These are phyloP conservation scores for Aphelenchoides fujianensis DNA, from an alignment of 1,140 invertebrate species.

Conservation along the genomic window DNA sequence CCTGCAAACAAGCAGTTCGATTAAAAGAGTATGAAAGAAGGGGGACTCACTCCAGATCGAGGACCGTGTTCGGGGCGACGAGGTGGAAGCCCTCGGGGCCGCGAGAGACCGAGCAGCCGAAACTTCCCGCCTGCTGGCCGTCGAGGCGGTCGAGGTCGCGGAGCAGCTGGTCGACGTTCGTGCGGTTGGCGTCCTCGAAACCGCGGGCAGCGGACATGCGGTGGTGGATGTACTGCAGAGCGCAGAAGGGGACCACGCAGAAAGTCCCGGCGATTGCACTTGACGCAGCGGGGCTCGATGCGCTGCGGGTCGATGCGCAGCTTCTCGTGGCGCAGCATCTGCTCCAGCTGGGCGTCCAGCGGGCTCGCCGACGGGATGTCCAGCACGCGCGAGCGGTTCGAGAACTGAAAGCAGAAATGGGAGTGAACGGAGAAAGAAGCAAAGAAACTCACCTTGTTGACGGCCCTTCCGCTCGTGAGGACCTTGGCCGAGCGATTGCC, in stretches of 20 bases:
- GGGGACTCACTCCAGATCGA: no score
- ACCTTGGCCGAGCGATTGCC: not conserved
- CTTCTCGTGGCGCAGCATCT: not conserved
- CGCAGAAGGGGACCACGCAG: not conserved
- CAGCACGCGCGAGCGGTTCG: not conserved
- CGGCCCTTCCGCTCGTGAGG: not conserved
- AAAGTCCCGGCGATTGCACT: not conserved
- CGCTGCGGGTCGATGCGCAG: not conserved
- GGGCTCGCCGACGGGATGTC: not conserved
- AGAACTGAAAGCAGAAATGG: not conserved
- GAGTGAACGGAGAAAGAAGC: not conserved
- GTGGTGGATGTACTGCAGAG: not conserved
- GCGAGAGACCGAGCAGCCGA: no score
- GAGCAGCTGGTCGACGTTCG: no score
- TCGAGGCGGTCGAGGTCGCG: no score
- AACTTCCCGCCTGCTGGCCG: no score
- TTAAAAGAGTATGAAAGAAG: no score
- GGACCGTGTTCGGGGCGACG: no score
- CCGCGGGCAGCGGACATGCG: no score
- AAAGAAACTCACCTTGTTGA: no score
- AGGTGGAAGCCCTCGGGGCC: no score
- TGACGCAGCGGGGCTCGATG: not conserved
- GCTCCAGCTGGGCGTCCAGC: not conserved
- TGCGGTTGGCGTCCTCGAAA: no score
- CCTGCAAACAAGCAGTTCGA: no score